Conservation (phyloP, 2,113 vertebrate genomes). For the Cyprinodon tularosa region DNA sequence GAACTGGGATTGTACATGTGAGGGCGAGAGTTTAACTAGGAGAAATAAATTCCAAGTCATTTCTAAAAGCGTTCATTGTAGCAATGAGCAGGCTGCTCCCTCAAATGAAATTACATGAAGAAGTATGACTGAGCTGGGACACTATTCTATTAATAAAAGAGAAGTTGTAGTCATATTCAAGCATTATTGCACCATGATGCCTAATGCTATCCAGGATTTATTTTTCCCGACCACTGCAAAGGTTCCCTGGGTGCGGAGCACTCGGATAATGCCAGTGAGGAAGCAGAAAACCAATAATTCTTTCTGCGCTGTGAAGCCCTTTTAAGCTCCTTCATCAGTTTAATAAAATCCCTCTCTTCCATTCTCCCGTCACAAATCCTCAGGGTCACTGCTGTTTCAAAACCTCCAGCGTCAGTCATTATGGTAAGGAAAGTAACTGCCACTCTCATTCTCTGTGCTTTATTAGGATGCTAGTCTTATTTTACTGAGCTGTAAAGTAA, state of each 20-base stretch:
- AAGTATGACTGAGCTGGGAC: constrained; percentile 58
- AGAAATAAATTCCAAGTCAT: constrained; percentile 9
- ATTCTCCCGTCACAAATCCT: constrained; percentile 25
- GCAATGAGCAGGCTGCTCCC: constrained; percentile 20
- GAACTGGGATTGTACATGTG: not conserved
- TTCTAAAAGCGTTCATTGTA: constrained; percentile 21
- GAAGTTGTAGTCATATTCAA: constrained; percentile 57
- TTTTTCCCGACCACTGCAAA: constrained; percentile 61
- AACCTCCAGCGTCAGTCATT: constrained; percentile 30
- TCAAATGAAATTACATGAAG: constrained; percentile 34
- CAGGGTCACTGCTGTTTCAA: constrained; percentile 37
- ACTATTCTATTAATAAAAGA: constrained; percentile 72
- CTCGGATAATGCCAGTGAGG: constrained; percentile 60
- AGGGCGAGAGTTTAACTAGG: not conserved
- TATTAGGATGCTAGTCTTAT: constrained; percentile 25
- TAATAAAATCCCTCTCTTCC: constrained; percentile 69
- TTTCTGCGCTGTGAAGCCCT: constrained; percentile 48
- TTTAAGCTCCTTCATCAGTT: constrained; percentile 70
- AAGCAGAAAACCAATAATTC: constrained; percentile 74
- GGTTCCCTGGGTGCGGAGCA: constrained; percentile 62
- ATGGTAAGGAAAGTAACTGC: constrained; percentile 28
- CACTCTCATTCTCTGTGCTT: not conserved
- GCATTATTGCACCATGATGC: constrained; percentile 75
- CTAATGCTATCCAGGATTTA: constrained; percentile 71
- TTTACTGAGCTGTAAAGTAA: constrained; percentile 4